These are phyloP conservation scores for Unio delphinus DNA, from an alignment of 2,888 invertebrate species.

Conservation along the genomic window DNA sequence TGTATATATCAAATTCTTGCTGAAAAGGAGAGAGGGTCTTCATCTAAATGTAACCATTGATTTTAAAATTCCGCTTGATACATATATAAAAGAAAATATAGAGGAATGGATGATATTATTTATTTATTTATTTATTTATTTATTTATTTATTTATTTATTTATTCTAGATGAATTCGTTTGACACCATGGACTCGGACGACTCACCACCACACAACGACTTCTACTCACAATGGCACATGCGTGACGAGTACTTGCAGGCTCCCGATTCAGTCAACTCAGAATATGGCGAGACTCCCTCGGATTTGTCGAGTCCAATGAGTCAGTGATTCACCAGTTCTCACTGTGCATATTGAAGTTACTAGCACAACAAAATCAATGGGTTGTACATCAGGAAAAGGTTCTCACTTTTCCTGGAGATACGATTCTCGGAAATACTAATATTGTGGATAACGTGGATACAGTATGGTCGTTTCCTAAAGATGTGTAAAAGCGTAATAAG, in stretches of 20 bases:
- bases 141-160: constrained; percentile 18
- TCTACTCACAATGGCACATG: constrained; percentile 30
- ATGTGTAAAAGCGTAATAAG: no score
- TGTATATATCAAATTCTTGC: no score
- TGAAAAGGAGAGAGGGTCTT: no score
- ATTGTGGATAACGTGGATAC: no score
- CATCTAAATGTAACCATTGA: no score
- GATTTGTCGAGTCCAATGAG: constrained; percentile 65
- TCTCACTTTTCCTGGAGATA: constrained; percentile 3
- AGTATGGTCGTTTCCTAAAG: no score
- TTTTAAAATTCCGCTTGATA: no score
- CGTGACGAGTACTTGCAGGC: constrained; percentile 42
- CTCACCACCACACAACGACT: constrained; percentile 35
- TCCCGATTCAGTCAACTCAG: constrained; percentile 57
- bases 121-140: constrained; percentile 9
- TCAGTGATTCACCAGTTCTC: constrained; percentile 33
- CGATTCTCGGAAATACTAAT: constrained; percentile 2
- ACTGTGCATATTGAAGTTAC: background rate
- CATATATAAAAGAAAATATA: no score
- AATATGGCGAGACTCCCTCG: constrained; percentile 59
- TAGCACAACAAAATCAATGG: background rate
- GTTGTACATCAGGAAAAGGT: constrained; percentile 1
- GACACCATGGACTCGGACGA: constrained; percentile 58
- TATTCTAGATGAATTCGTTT: constrained; percentile 61
- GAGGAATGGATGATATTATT: no score